Conservation (phyloP, 2,888 invertebrate genomes). For the Drosophila atroscutellata region DNA sequence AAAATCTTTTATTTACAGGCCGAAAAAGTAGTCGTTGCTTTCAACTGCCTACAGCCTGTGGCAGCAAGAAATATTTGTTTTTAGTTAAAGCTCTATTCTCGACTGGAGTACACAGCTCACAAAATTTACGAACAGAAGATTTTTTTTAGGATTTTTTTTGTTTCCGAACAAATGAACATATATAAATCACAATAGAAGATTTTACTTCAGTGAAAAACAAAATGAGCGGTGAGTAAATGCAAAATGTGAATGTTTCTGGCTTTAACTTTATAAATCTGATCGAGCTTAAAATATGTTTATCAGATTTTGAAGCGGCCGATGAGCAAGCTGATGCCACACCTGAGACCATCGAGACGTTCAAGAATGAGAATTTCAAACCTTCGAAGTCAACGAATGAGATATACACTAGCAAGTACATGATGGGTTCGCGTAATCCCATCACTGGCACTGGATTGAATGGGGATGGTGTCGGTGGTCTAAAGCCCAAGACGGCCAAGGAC, state of each 20-base stretch:
- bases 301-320: not conserved
- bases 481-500: conserved; percentile 42
- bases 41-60: not conserved
- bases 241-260: no score
- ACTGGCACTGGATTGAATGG: conserved; percentile 50
- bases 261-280: not conserved
- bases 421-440: conserved; percentile 37
- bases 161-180: not conserved
- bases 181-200: not conserved
- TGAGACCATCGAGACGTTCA: not conserved
- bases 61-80: not conserved
- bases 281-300: not conserved
- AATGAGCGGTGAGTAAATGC: not conserved
- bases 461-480: conserved; percentile 47
- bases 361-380: not conserved
- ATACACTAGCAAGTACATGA: conserved; percentile 1
- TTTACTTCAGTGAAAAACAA: not conserved
- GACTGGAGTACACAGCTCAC: not conserved
- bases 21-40: conserved; percentile 8
- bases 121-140: conserved; percentile 3
- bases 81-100: conserved; percentile 1
- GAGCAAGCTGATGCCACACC: not conserved
- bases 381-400: conserved; percentile 3
- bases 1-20: not conserved
- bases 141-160: not conserved